Evolutionary conservation across 1,140 invertebrate species (phyloP), one percentile per base, ranked within the genome.

Genomic region (Calycopis cecrops): DNA sequence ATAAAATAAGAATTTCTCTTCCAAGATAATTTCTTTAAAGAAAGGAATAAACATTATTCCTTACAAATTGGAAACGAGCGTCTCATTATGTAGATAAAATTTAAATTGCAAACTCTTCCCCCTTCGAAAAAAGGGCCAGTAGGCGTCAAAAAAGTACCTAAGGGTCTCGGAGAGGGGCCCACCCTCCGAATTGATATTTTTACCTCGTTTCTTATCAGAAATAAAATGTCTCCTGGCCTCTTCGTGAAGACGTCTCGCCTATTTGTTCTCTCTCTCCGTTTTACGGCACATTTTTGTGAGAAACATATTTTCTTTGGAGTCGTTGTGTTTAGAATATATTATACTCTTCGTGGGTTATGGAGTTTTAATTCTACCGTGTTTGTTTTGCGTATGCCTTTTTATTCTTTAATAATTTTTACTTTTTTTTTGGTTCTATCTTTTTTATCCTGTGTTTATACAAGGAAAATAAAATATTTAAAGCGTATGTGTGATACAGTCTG

Each of bases 61-160:
- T 44, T 65, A 59, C 59, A 62, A 59, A 67, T 65, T 55, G 59
- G 63, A 60, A 65, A 66, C 61, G 66, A 61, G 65, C 62, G 64
- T 67, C 66, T 82, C 73, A 80, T 80, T 80, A 76, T 65, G 68
- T 40, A 71, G 78, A 81, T 81, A 78, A 81, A 79, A 83, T 83
- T 83, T 83, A 78, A 80, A 83, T 83, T 81, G 76, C 76, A 79
- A 80, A 78, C 61, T 55, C 47, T 69, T 59, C 69, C 40, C 76
- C 78, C 76, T 67, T 67, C 55, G 66, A 79, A 83, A 81, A 83
- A 81, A 78, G 70, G 72, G 63, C 57, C 72, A 75, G 73, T 73
- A 72, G 79, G 77, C 61, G 76, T 71, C 60, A 76, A 83, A 82
- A 82, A 79, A 76, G 72, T 72, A 77, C 48, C 56, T 48, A 34